Percentiles rank a stretch among this genome's conserved stretches.
Conservation (phyloP, 2,797 vertebrate species). For the Pseudocheirus occidentalis region DNA sequence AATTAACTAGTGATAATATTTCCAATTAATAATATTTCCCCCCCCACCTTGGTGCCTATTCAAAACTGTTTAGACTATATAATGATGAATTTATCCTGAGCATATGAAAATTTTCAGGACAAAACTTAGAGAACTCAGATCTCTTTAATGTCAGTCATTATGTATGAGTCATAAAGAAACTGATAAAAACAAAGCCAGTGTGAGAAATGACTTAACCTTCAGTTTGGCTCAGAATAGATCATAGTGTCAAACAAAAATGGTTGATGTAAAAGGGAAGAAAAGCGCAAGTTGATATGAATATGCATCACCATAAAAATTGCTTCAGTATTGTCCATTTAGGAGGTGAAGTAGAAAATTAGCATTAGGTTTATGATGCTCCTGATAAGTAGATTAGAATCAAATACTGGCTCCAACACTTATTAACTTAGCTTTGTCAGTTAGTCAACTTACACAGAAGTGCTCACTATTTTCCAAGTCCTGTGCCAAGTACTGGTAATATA, state of each 20-base stretch:
- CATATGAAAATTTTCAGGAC: not conserved
- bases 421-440: not conserved
- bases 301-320: not conserved
- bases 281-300: not conserved
- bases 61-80: not conserved
- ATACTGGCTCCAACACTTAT: not conserved
- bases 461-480: not conserved
- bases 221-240: not conserved
- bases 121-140: not conserved
- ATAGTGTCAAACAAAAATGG: not conserved
- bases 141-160: not conserved
- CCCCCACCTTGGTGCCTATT: not conserved
- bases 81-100: not conserved
- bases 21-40: not conserved
- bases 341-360: not conserved
- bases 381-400: not conserved
- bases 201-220: not conserved
- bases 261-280: not conserved
- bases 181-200: not conserved
- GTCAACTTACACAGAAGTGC: not conserved
- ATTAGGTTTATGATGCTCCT: not conserved
- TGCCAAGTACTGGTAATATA: not conserved
- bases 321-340: not conserved
- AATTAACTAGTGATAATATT: not conserved
- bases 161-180: not conserved